Percentiles rank a stretch among this genome's conserved stretches.
phyloP scores from a whole-genome alignment of 2,888 invertebrate genomes.

The Zygaena filipendulae region DNA sequence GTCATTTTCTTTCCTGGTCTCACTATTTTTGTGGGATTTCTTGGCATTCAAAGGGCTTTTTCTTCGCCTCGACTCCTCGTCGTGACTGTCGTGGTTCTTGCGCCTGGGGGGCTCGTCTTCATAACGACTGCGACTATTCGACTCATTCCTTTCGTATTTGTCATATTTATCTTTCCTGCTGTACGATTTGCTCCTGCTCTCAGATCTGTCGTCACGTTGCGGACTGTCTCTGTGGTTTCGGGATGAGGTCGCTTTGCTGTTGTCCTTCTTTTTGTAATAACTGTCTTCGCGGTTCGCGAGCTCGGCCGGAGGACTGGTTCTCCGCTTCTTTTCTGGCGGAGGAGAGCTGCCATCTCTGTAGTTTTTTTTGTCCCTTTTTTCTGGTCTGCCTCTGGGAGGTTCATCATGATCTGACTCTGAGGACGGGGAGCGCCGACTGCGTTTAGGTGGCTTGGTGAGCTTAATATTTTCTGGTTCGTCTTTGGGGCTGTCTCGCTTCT shows the following conservation, averaged over 20 bases:
- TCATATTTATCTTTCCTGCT: constrained; percentile 20
- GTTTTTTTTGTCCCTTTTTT: constrained; percentile 31
- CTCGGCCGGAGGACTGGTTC: constrained; percentile 35
- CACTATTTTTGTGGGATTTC: constrained; percentile 28
- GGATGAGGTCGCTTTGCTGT: no score
- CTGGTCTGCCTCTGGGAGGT: constrained; percentile 21
- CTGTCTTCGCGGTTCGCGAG: constrained; percentile 27
- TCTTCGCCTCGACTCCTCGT: constrained; percentile 24
- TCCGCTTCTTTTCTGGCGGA: constrained; percentile 41
- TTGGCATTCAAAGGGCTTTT: constrained; percentile 31
- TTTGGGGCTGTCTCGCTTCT: constrained; percentile 28
- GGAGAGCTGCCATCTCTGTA: constrained; percentile 34
- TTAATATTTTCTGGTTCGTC: constrained; percentile 28
- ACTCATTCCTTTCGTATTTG: constrained; percentile 28
- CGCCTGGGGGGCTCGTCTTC: constrained; percentile 19
- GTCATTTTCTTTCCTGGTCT: constrained; percentile 30
- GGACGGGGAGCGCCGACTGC: constrained; percentile 27
- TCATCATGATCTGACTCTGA: constrained; percentile 36
- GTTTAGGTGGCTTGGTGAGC: constrained; percentile 29
- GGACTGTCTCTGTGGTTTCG: background rate
- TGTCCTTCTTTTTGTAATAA: constrained; percentile 30
- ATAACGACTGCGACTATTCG: constrained; percentile 11
- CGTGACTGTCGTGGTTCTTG: constrained; percentile 24
- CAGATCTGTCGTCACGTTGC: background rate
- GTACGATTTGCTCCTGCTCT: background rate